Conservation (phyloP, 2,888 invertebrate genomes). For the Hemaris fuciformis region DNA sequence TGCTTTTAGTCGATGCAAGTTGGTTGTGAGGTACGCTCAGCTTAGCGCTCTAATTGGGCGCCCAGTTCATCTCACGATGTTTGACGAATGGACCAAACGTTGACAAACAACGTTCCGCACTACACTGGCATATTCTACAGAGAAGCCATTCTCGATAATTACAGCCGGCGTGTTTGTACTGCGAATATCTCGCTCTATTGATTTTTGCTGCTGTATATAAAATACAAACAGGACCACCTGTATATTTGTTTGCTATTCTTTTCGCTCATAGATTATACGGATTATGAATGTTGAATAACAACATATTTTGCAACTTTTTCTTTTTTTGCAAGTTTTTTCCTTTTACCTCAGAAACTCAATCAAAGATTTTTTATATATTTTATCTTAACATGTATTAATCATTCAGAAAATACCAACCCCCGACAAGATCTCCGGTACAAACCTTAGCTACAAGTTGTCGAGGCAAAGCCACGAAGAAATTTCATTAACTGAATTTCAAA, state of each 20-base stretch:
- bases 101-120: constrained; percentile 34
- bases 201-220: neutral
- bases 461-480: too few relatives aligned
- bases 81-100: constrained; percentile 29
- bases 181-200: neutral
- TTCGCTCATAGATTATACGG: too few relatives aligned
- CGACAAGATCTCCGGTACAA: too few relatives aligned
- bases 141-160: constrained; percentile 6
- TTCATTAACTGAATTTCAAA: too few relatives aligned
- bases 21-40: constrained; percentile 38
- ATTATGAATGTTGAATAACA: too few relatives aligned
- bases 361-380: too few relatives aligned
- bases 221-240: neutral
- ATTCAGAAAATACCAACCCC: too few relatives aligned
- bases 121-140: constrained; percentile 1
- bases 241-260: neutral
- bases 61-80: constrained; percentile 20
- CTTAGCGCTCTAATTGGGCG: constrained; percentile 23
- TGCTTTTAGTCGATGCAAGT: constrained; percentile 42
- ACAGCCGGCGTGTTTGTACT: neutral
- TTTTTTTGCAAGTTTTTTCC: too few relatives aligned
- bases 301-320: too few relatives aligned
- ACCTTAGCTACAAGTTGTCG: too few relatives aligned
- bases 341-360: too few relatives aligned
- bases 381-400: too few relatives aligned